Evolutionary conservation across 2,113 vertebrate species (phyloP), one percentile per base, ranked within the genome.

Genomic region (Neolamprologus brichardi): DNA sequence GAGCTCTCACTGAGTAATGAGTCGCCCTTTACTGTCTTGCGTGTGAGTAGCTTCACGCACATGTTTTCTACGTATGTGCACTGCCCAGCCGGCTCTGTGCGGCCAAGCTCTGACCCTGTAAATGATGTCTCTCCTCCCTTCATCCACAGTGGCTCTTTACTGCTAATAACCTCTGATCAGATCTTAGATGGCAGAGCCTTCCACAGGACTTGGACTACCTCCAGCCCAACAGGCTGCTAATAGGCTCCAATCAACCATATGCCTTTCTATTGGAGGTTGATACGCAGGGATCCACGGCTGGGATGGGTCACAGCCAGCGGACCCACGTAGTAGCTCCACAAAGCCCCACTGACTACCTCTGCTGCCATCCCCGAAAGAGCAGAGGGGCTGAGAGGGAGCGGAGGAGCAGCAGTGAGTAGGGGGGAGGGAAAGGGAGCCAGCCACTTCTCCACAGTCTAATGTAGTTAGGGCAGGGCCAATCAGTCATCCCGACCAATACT

Each of bases 1-100:
- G 95, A 96, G 96, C 94, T 94, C 93, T 94, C 95, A 90, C 92
- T 96, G 96, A 97, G 97, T 97, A 97, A 97, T 96, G 96, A 98
- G 96, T 91, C 95, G 87, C 94, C 94, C 96, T 97, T 97, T 96
- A 95, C 96, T 96, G 95, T 96, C 94, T 95, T 86, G 62, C 85
- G 72, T 90, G 87, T 92, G 90, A 79, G 87, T 84, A 56, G 86
- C 64, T 77, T 28, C 4, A 49, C 78, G 84, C 84, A 88, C 84
- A 88, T 37, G 77, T 51, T 83, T 79, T 83, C 56, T 82, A 30
- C 15, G 84, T 72, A 64, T 64, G 82, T 75, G 85, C 58, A 34
- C 87, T 89, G 77, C 44, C 77, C 81, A 88, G 84, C 84, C 58
- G 91, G 95, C 96, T 97, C 96, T 94, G 95, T 96, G 96, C 94